phyloP scores from a whole-genome alignment of 23 tunicate species.

The Trididemnum clinides region DNA sequence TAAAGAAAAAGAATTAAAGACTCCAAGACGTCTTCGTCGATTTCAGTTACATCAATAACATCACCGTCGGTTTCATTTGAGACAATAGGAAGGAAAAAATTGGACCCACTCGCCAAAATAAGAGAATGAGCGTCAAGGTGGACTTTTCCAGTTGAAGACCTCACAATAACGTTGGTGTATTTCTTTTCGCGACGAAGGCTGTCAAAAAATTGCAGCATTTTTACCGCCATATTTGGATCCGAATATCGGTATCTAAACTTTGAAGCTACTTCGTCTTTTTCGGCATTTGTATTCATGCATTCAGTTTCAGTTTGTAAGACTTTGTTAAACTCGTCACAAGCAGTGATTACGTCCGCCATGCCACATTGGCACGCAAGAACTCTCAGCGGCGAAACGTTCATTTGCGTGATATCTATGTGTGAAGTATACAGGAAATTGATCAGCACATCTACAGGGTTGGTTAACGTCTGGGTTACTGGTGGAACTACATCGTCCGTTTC shows the following conservation, averaged over 20 bases:
- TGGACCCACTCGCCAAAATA: constrained; percentile 35
- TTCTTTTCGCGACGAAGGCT: constrained; percentile 35
- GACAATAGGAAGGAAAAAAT: constrained; percentile 38
- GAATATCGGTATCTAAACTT: constrained; percentile 73
- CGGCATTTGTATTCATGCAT: constrained; percentile 21
- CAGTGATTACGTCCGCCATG: constrained; percentile 65
- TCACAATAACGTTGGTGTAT: constrained; percentile 49
- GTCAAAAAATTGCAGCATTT: constrained; percentile 77
- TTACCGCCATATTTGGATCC: constrained; percentile 63
- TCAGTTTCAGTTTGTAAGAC: constrained; percentile 48
- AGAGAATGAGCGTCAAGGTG: constrained; percentile 46
- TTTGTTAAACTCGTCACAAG: constrained; percentile 77
- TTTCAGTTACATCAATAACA: constrained; percentile 27
- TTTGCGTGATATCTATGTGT: constrained; percentile 67
- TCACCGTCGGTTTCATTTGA: not conserved
- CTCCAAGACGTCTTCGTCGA: constrained; percentile 50
- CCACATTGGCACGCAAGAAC: constrained; percentile 60
- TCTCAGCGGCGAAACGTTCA: constrained; percentile 54
- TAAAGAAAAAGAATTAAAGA: constrained; percentile 47
- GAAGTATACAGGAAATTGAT: constrained; percentile 85
- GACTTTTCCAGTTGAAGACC: constrained; percentile 18
- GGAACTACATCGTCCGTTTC: not conserved
- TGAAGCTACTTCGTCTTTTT: constrained; percentile 53
- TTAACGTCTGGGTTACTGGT: not conserved
- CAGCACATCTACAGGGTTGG: constrained; percentile 27